Base-by-base conservation (phyloP, 2,113 vertebrate genomes). In the Phalacrocorax pelagicus region DNA sequence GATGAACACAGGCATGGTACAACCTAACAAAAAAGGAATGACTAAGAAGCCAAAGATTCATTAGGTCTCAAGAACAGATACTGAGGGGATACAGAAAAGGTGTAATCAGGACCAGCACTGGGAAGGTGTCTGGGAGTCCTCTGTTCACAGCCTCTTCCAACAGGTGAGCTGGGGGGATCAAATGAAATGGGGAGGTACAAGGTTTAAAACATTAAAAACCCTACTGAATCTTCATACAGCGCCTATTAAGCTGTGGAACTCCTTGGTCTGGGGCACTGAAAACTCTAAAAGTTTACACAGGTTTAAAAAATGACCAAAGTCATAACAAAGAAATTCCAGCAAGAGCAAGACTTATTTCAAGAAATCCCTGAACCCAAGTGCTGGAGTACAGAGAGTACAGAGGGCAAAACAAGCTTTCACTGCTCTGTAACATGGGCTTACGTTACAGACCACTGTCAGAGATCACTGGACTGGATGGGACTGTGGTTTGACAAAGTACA, bases 381-480 rank as follows among this genome's bases (percentile, higher is more conserved):
- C 40, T 54, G 42, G 15, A 89, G 62, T 67, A 71, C 17, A 14
- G 26, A 80, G 34, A 42, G 26, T 2, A 73, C 0, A 0, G 1
- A 85, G 20, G 14, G 47, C 13, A 82, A 86, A 82, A 75, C 6
- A 40, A 83, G 34, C 14, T 75, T 63, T 44, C 3, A 6, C 47
- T 57, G 62, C 36, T 47, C 44, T 55, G 34, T 22, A 17, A 34
- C 3, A 2, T 36, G 32, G 54, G 44, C 6, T 19, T 7, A 15
- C 1, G 5, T 55, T 52, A 59, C 23, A 59, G 61, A 49, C 2
- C 2, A 21, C 19, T 51, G 29, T 4, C 11, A 1, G 24, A 83
- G 22, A 78, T 29, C 30, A 29, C n/a, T 26, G 42, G 42, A 38
- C 47, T 52, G 63, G 42, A 32, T 7, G 13, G 22, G 38, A 12